Evolutionary conservation across 2,888 invertebrate species (phyloP).

Genomic region (Napeogenes inachia): DNA sequence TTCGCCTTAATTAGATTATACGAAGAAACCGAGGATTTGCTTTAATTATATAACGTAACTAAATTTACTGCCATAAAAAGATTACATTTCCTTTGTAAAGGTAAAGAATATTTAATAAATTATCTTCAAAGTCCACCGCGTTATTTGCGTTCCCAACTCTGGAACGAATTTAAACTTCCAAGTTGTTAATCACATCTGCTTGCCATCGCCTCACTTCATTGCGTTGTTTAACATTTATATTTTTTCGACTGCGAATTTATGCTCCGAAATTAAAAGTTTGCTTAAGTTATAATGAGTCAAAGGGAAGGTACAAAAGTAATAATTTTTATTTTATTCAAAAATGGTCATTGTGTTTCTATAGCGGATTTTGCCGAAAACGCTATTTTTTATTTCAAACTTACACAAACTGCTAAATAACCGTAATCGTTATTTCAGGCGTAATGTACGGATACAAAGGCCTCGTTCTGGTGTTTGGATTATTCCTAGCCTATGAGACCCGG

Average conservation of each 20-base stretch:
- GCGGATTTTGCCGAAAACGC: not conserved
- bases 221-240: conserved; percentile 24
- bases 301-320: not conserved
- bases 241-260: conserved; percentile 15
- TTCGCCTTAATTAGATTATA: conserved; percentile 4
- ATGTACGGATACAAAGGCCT: conserved; percentile 98
- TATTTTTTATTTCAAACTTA: not conserved
- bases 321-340: too few species aligned
- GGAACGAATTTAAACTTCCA: conserved; percentile 43
- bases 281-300: conserved; percentile 12
- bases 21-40: not conserved
- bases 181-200: conserved; percentile 30
- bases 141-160: conserved; percentile 51
- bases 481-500: conserved; percentile 98
- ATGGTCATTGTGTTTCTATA: too few species aligned
- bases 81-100: conserved; percentile 35
- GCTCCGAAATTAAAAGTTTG: conserved; percentile 4
- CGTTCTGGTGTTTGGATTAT: conserved; percentile 96
- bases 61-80: conserved; percentile 6
- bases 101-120: conserved; percentile 50
- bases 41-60: not conserved
- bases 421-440: conserved; percentile 80
- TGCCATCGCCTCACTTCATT: conserved; percentile 20
- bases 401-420: not conserved
- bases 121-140: conserved; percentile 37